Evolutionary conservation across 2,797 vertebrate species (phyloP).

Genomic region (Pseudochirops corinnae): DNA sequence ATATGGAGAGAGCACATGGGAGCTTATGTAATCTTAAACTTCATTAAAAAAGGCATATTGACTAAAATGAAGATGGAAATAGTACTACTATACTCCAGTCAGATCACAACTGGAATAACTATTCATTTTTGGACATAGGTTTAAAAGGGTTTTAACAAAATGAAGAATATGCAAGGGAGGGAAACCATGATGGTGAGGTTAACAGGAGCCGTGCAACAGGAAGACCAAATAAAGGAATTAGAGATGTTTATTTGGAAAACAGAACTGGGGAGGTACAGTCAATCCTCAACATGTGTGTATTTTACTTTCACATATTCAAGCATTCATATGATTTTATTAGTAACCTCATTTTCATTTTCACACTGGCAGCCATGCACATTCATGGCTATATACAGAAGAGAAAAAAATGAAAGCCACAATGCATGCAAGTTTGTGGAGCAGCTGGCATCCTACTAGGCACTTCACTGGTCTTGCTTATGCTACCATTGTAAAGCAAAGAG

Average conservation of each 20-base stretch:
- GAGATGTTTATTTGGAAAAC: neutral
- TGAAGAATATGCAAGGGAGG: neutral
- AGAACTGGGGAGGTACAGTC: neutral
- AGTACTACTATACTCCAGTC: neutral
- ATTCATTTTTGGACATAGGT: neutral
- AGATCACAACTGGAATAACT: neutral
- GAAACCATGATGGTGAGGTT: neutral
- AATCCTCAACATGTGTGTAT: neutral
- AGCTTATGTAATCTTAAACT: neutral
- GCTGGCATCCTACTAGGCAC: neutral
- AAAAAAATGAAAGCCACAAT: neutral
- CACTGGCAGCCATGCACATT: neutral
- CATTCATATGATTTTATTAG: neutral
- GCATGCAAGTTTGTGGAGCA: neutral
- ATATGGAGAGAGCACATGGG: too few species aligned
- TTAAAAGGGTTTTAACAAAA: neutral
- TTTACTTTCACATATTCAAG: neutral
- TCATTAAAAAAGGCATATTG: neutral
- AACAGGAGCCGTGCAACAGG: neutral
- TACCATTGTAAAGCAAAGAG: neutral
- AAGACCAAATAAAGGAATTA: neutral
- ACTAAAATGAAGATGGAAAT: neutral
- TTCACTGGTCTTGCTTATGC: neutral
- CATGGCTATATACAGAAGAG: neutral
- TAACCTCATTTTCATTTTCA: neutral